These are phyloP conservation scores for Bucorvus abyssinicus DNA, from an alignment of 2,797 vertebrate species.

Conservation along the genomic window DNA sequence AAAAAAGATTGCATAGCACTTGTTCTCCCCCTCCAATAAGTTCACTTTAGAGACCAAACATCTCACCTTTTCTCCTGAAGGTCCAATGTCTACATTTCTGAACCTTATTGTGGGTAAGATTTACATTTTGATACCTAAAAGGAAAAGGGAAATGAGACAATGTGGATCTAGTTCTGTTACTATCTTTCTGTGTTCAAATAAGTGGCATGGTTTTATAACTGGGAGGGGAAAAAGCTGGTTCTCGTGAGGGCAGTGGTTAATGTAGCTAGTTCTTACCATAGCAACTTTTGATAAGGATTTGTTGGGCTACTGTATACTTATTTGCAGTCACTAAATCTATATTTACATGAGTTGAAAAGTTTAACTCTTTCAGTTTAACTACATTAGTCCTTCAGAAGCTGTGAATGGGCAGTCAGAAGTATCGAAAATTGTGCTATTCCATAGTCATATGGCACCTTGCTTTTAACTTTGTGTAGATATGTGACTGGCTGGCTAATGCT, in stretches of 20 bases:
- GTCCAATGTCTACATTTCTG: not conserved
- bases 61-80: not conserved
- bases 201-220: constrained; percentile 48
- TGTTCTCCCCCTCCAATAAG: not conserved
- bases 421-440: not conserved
- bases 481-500: not conserved
- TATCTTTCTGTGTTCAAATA: constrained; percentile 58
- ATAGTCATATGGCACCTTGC: not conserved
- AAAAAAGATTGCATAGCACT: not conserved
- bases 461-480: not conserved
- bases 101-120: constrained; percentile 1
- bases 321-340: not conserved
- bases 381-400: not conserved
- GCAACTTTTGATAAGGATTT: constrained; percentile 27
- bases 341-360: not conserved
- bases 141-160: constrained; percentile 60
- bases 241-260: not conserved
- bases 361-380: not conserved
- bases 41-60: not conserved
- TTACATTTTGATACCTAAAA: constrained; percentile 34
- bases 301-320: not conserved
- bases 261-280: not conserved
- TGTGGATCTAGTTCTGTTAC: constrained; percentile 9
- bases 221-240: constrained; percentile 42
- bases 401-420: not conserved